Evolutionary conservation across 2,113 vertebrate genomes (phyloP), one percentile per base, ranked within the genome.

Genomic region (Muntiacus muntjak): DNA sequence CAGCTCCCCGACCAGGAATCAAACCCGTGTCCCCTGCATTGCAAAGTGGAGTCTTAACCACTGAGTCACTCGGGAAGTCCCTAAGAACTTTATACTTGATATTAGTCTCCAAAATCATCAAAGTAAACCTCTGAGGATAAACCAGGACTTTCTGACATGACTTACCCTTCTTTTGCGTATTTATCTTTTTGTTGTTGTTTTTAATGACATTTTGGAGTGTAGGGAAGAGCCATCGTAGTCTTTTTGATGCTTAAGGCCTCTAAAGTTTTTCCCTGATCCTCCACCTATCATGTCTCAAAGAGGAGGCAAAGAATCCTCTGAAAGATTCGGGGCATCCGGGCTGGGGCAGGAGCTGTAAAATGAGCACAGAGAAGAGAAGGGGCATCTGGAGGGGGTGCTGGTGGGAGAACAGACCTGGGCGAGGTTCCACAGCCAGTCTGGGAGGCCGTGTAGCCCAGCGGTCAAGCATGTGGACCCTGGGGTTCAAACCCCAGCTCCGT

Each of bases 371-470:
- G 60, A 26, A 40, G n/a, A 25, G 43, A 14, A 81, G 21, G 64
- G 47, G 58, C 1, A 23, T 12, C 8, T 12, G 62, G 6, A 40
- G 47, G 50, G 2, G 4, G 4, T 5, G 12, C 21, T 0, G 4
- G 16, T 0, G 3, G 33, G 5, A 21, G 21, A 15, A n/a, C 60
- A 36, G 57, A 45, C 13, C 47, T 54, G 47, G 52, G 57, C 15
- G 2, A 4, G 1, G 36, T 10, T 6, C 6, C 2, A 0, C 3
- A 13, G 62, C 15, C 3, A 8, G 28, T 14, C 5, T 1, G 0
- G 0, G 33, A 58, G 36, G 19, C 55, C 1, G 11, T 2, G 30
- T 1, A 25, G 19, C 28, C 17, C 91, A n/a, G 55, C 0, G 8
- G 36, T 7, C 40, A 28, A 74, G 50, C 13, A 1, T 14, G 33